Evolutionary conservation across 1,140 invertebrate species (phyloP), one percentile per base, ranked within the genome.

Genomic region (Microplitis mediator): DNA sequence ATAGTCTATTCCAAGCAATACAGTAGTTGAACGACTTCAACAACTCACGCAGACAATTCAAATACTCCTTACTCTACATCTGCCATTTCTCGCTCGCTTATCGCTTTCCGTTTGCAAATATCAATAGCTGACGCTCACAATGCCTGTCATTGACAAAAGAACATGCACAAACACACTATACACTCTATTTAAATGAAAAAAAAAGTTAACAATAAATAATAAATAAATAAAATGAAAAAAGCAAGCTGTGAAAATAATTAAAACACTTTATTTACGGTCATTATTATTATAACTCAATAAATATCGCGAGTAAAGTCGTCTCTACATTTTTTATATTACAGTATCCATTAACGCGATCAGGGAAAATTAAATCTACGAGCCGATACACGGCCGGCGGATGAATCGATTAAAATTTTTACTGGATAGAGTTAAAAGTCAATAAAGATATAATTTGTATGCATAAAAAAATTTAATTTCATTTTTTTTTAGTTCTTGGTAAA

Each of bases 81-180:
- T 35, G 60, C 60, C 60, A 62, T 62, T 62, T 62, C 31, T 62
- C 60, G 31, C 60, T 62, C 60, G 14, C 60, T 62, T 62, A 62
- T 62, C 31, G 50, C n/a, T 6, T 36, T 32, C 14, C 16, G 45
- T 67, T 32, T 67, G 23, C 56, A 54, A 56, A 58, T 35, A 54
- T 45, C 54, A 23, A 39, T 56, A 54, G 67, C 16, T 69, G 36
- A 69, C 34, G 31, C 39, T 23, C 11, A 58, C 67, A 58, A 56
- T 58, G 56, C 23, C 16, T 36, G 32, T 66, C 64, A 31, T 35
- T 66, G 23, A 54, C 64, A 66, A 66, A 51, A 14, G 14, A 66
- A 50, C 39, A 23, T 9, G 4, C 23, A 51, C 31, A 51, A 66
- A 66, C 34, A 66, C 36, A 58, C 23, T 16, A 9, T 23, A 58